Conservation (phyloP, 2,113 vertebrate species). For the Poecile atricapillus region DNA sequence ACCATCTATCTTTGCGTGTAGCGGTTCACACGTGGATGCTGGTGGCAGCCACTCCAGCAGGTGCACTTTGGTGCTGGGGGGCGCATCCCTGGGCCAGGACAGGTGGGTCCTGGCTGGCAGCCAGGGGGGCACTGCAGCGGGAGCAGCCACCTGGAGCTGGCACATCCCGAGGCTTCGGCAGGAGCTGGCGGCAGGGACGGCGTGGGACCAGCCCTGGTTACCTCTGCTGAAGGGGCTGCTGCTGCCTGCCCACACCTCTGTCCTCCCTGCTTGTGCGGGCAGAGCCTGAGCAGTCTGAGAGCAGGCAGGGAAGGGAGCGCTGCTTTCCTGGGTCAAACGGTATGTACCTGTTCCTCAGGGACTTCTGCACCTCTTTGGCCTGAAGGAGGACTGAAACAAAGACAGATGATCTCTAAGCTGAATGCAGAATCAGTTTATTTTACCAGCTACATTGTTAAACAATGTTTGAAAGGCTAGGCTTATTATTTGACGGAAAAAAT, state of each 20-base stretch:
- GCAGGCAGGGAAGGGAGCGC: not conserved
- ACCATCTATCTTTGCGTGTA: fast-evolving
- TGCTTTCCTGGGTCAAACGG: not conserved
- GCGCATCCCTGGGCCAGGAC: not conserved
- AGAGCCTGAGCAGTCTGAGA: not conserved
- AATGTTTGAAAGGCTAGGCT: not conserved
- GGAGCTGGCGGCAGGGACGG: not conserved
- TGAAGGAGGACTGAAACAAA: not conserved
- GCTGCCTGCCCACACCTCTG: not conserved
- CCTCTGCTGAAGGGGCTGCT: not conserved
- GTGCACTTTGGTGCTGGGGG: not conserved
- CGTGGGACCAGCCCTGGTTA: fast-evolving
- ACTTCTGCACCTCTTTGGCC: not conserved
- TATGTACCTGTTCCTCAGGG: not conserved
- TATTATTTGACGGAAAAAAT: not conserved
- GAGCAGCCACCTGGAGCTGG: not conserved
- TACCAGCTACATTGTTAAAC: not conserved
- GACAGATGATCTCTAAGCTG: not conserved
- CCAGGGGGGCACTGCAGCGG: not conserved
- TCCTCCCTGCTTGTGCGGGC: not conserved
- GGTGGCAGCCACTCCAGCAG: not conserved
- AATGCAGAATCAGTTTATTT: not conserved
- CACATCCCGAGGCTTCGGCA: not conserved
- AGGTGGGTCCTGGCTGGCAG: not conserved
- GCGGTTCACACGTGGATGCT: fast-evolving